Percentiles rank a stretch among this genome's conserved stretches.
Conservation (phyloP, 2,113 vertebrate species). For the Callaeas wilsoni region DNA sequence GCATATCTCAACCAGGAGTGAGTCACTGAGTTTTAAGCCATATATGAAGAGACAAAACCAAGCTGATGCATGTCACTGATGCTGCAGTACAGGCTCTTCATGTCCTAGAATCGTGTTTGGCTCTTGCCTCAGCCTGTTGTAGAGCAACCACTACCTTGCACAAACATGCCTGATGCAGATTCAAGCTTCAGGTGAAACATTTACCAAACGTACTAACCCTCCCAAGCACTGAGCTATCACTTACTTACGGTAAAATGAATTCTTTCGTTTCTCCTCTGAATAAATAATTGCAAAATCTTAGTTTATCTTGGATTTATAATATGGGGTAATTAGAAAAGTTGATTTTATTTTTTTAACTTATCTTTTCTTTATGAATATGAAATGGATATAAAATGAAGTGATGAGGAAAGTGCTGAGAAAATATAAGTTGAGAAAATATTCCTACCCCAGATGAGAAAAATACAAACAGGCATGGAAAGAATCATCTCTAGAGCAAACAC, state of each 20-base stretch:
- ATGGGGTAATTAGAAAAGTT: neutral
- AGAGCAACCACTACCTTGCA: neutral
- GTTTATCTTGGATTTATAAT: neutral
- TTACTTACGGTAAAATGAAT: neutral
- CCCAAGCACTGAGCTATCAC: neutral
- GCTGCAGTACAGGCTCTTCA: neutral
- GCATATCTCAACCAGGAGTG: neutral
- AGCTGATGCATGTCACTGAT: neutral
- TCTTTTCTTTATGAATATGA: neutral
- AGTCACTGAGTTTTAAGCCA: neutral
- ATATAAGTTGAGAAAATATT: neutral
- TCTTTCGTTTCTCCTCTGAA: neutral
- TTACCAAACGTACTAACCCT: neutral
- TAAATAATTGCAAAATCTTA: neutral
- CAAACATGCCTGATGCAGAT: neutral
- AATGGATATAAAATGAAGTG: neutral
- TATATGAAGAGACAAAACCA: neutral
- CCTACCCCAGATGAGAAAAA: neutral
- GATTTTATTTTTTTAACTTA: neutral
- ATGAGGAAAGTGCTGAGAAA: neutral
- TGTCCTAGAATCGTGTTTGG: neutral
- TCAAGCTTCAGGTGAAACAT: neutral
- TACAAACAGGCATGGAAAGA: neutral
- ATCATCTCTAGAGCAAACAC: neutral
- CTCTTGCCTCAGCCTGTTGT: neutral